Evolutionary conservation across 37 sponge, comb jelly and placozoan genomes (phyloP), one percentile per base, ranked within the genome.

Genomic region (Lycopodina hypogea): DNA sequence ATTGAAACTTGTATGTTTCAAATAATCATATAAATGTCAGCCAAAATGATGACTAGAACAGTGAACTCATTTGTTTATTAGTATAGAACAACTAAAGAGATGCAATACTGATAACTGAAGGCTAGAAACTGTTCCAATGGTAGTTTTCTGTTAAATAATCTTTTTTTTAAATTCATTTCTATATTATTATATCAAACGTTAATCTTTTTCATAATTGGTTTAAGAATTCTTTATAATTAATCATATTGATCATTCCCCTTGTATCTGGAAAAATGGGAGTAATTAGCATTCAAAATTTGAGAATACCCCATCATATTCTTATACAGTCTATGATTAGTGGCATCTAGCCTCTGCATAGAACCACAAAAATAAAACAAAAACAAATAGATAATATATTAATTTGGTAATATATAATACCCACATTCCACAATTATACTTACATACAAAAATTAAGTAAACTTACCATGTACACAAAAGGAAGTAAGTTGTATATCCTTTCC

Each of bases 401-500:
- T 45, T 45, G 48, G 4, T 45, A 9, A 45, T 12, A 45, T 4
- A 12, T 4, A 12, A 45, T 45, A 45, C 9, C 4, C 9, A 45
- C 48, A 45, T 12, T 45, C 9, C 42, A n/a, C 24, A 60, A 21
- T 40, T 39, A 18, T 2, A 6, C 17, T 4, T 12, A 18, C 24
- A 40, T 74, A 14, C n/a, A 4, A 53, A 2, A 18, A 0, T n/a
- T 35, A 3, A 56, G 7, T 22, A 6, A 3, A 66, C 63, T 53
- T 64, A 91, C 93, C 93, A 81, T 86, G 79, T 48, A 68, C 68
- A 23, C 80, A 17, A 37, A n/a, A 80, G 75, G 55, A 92, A 92
- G 36, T 81, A 68, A 59, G 84, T 88, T 50, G 76, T 60, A 30
- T 92, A 89, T 67, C 93, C 93, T 40, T 34, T 74, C 89, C 93